A percentile compares a stretch with the other conserved stretches of the same genome.
phyloP scores from a whole-genome alignment of 1,140 invertebrate genomes.

The Drosophila tani region DNA sequence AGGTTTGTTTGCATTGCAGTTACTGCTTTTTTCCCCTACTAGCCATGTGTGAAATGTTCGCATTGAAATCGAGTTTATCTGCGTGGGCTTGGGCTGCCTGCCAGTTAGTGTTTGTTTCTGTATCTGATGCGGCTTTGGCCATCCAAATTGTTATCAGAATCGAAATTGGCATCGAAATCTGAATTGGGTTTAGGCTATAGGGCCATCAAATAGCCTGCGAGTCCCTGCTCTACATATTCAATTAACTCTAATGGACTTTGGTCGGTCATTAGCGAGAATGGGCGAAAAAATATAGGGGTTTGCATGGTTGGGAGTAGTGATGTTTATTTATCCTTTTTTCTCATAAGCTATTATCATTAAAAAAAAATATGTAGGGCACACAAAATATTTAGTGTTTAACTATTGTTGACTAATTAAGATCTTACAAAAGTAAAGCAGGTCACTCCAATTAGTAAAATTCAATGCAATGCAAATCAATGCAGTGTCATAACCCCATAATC shows the following conservation, averaged over 20 bases:
- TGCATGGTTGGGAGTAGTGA: neutral
- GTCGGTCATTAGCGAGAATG: constrained; percentile 60
- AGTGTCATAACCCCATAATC: too few species aligned
- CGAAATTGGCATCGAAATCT: constrained; percentile 32
- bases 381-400: too few species aligned
- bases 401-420: too few species aligned
- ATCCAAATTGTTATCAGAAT: constrained; percentile 43
- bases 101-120: constrained; percentile 61
- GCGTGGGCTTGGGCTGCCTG: constrained; percentile 23
- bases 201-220: constrained; percentile 27
- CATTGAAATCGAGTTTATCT: constrained; percentile 39
- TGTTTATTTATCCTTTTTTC: constrained; percentile 3
- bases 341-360: too few species aligned
- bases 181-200: constrained; percentile 26
- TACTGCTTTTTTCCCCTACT: constrained; percentile 13
- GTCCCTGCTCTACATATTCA: constrained; percentile 67
- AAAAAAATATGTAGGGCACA: too few species aligned
- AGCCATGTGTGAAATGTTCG: constrained; percentile 19
- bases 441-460: too few species aligned
- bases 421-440: too few species aligned
- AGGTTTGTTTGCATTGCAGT: constrained; percentile 40
- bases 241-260: constrained; percentile 77
- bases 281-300: neutral
- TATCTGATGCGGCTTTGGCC: constrained; percentile 38
- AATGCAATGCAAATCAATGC: too few species aligned